Evolutionary conservation across 2,113 vertebrate species (phyloP).

Genomic region (Turdus rufiventris): DNA sequence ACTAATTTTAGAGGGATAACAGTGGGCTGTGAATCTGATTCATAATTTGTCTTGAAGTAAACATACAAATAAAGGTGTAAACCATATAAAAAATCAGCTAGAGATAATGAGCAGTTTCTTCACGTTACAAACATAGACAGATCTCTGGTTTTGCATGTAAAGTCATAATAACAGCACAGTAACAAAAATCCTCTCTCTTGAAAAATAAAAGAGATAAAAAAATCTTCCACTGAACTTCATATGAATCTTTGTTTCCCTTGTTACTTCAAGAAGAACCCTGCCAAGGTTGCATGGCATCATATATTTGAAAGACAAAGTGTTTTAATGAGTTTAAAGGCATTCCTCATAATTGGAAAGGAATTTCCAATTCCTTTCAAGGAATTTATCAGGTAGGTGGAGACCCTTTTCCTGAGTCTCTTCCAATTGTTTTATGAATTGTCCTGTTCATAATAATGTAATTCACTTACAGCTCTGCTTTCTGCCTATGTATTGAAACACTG

Average conservation of each 20-base stretch:
- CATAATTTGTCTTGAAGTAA: not conserved
- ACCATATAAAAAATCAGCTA: not conserved
- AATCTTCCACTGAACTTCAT: not conserved
- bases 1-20: not conserved
- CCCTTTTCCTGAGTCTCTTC: not conserved
- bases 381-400: not conserved
- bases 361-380: not conserved
- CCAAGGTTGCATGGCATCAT: not conserved
- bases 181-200: not conserved
- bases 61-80: not conserved
- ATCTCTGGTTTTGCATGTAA: not conserved
- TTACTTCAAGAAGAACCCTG: not conserved
- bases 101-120: not conserved
- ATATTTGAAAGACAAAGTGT: not conserved
- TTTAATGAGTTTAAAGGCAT: not conserved
- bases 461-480: not conserved
- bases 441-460: not conserved
- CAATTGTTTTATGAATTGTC: not conserved
- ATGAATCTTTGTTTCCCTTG: constrained; percentile 10
- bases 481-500: not conserved
- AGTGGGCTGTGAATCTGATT: not conserved
- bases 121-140: not conserved
- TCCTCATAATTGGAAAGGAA: not conserved
- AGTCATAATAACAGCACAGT: not conserved
- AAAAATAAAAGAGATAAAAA: constrained; percentile 17